A percentile compares a stretch with the other conserved stretches of the same genome.
These are phyloP conservation scores for Pelodytes ibericus DNA, from an alignment of 2,797 vertebrate genomes.

Conservation along the genomic window DNA sequence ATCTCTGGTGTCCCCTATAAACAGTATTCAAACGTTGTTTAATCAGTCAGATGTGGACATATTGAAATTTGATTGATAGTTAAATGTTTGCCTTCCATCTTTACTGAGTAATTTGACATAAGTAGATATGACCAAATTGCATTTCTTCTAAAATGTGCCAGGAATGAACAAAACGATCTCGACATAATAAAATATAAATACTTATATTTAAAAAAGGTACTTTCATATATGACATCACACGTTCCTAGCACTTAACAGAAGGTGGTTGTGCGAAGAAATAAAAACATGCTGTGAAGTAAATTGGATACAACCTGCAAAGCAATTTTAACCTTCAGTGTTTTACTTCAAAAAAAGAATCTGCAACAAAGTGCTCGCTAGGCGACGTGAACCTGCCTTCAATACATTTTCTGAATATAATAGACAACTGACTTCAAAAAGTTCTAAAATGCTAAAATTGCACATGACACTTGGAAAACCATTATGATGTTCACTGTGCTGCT, in stretches of 20 bases:
- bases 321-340: constrained; percentile 36
- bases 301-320: constrained; percentile 39
- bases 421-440: accelerated
- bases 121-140: no score
- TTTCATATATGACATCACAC: constrained; percentile 39
- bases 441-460: constrained; percentile 39
- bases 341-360: not conserved
- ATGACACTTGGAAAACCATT: constrained; percentile 25
- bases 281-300: constrained; percentile 40
- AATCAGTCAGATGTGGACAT: no score
- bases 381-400: constrained; percentile 29
- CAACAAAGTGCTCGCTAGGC: constrained; percentile 37
- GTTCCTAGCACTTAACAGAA: constrained; percentile 43
- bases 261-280: constrained; percentile 35
- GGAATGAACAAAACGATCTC: no score
- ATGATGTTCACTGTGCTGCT: not conserved
- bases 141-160: no score
- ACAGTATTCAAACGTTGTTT: no score
- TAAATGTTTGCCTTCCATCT: no score
- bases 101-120: no score
- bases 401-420: constrained; percentile 33
- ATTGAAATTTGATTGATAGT: no score
- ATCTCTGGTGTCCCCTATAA: no score
- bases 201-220: constrained; percentile 51
- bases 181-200: constrained; percentile 18